A percentile compares a stretch with the other conserved stretches of the same genome.
Conservation (phyloP, 2,797 vertebrate species). For the Rhynchonycteris naso region DNA sequence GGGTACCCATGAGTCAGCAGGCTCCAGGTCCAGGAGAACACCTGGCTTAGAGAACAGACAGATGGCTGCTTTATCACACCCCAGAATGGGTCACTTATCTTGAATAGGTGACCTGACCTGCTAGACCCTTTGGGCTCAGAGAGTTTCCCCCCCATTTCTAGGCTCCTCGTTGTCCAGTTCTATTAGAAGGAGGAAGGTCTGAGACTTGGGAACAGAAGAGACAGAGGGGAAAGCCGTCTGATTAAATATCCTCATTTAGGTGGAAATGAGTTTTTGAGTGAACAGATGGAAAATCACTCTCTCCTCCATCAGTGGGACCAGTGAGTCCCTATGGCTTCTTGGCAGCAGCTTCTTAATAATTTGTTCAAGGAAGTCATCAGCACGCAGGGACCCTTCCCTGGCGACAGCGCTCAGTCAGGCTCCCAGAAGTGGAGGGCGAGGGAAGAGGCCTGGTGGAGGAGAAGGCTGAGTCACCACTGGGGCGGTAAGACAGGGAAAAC, state of each 20-base stretch:
- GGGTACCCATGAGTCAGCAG: neutral
- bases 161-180: neutral
- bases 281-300: slow-evolving; percentile 71
- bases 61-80: neutral
- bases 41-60: neutral
- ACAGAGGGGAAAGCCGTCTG: neutral
- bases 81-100: neutral
- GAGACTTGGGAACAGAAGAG: slow-evolving; percentile 22
- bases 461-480: neutral
- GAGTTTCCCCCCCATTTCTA: neutral
- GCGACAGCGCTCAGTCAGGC: neutral
- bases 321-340: slow-evolving; percentile 19
- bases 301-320: neutral
- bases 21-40: neutral
- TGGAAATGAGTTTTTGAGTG: slow-evolving; percentile 66
- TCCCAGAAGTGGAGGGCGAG: neutral
- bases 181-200: neutral
- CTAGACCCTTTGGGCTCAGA: neutral
- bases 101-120: neutral
- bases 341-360: slow-evolving; percentile 46
- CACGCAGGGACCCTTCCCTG: neutral
- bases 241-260: slow-evolving; percentile 61
- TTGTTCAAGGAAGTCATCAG: slow-evolving; percentile 40
- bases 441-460: neutral
- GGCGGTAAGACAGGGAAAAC: too few species aligned